Base-by-base conservation (phyloP, 2,888 invertebrate species). In the Byasa hedistus region DNA sequence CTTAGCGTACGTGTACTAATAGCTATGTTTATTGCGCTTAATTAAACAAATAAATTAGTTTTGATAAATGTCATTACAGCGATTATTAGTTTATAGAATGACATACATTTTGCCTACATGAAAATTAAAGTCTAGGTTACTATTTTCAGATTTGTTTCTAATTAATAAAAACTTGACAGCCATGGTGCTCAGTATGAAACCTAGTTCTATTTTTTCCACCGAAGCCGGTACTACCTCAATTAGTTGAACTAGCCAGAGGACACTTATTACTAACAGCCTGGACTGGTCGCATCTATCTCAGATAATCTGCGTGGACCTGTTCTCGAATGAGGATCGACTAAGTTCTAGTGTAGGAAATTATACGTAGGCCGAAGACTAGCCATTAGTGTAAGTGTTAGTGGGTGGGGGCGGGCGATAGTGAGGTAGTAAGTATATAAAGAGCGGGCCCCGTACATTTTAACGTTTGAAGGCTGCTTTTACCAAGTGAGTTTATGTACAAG, bases 221-320 rank as follows among this genome's bases (percentile, higher is more conserved):
- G 15, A 3, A 48, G 48, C 48, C n/a, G 48, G 48, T 48, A n/a
- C 48, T 48, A 48, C n/a, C n/a, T 48, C 19, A 48, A 48, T 48
- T n/a, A 48, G 48, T n/a, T 10, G 48, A 48, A 48, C 48, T 48
- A 23, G 58, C 48, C 62, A 52, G 55, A 60, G 22, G 32, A 59
- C 36, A 60, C 59, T 59, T 56, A 63, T 63, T 67, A 32, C 32
- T 63, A 66, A 58, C 57, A 51, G 64, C 62, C 21, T 21, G 22
- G 36, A 44, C 57, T 62, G 66, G 22, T 39, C 58, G 24, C 59
- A 56, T 66, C 62, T 63, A 39, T 63, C 67, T 63, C 10, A 36
- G 63, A 63, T 67, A 67, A 63, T 67, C 65, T 59, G 52, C 56
- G n/a, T 59, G 36, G 67, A 67, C 67, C 60, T 51, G 67, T 67